Conservation (phyloP, 2,888 invertebrate species). For the Mylabris sibirica region DNA sequence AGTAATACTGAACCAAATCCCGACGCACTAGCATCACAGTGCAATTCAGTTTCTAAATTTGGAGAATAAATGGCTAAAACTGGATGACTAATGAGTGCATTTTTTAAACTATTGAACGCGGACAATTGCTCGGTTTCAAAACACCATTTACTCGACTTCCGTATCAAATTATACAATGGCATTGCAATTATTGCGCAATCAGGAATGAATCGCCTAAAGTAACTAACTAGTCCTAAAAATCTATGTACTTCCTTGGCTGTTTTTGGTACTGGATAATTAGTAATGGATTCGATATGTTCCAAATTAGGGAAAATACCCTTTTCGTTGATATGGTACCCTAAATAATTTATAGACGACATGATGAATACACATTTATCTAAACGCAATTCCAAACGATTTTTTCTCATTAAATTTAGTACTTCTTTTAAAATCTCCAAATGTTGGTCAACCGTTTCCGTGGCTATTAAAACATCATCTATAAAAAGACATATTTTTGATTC, state of each 20-base stretch:
- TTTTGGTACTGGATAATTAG: constrained; percentile 35
- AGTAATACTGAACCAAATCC: constrained; percentile 45
- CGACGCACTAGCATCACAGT: constrained; percentile 45
- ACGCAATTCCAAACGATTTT: constrained; percentile 36
- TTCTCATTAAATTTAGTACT: constrained; percentile 29
- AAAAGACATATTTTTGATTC: constrained; percentile 34
- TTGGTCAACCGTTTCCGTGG: constrained; percentile 35
- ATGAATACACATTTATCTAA: constrained; percentile 46
- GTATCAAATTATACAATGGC: constrained; percentile 37
- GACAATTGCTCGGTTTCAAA: constrained; percentile 36
- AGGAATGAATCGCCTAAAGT: constrained; percentile 43
- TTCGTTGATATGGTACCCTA: constrained; percentile 42
- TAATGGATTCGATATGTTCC: constrained; percentile 29
- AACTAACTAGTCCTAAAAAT: constrained; percentile 43
- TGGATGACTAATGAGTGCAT: constrained; percentile 29
- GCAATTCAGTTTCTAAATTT: constrained; percentile 44
- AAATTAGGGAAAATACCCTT: constrained; percentile 32
- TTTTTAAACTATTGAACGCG: constrained; percentile 41
- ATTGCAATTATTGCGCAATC: constrained; percentile 39
- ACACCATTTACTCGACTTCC: constrained; percentile 39
- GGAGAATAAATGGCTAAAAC: constrained; percentile 42
- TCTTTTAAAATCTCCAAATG: constrained; percentile 34
- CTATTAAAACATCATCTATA: constrained; percentile 41
- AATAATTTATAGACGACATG: constrained; percentile 36
- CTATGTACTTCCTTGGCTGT: constrained; percentile 33